Base-by-base conservation (phyloP, 2,113 vertebrate species). In the Cinclus mexicanus region DNA sequence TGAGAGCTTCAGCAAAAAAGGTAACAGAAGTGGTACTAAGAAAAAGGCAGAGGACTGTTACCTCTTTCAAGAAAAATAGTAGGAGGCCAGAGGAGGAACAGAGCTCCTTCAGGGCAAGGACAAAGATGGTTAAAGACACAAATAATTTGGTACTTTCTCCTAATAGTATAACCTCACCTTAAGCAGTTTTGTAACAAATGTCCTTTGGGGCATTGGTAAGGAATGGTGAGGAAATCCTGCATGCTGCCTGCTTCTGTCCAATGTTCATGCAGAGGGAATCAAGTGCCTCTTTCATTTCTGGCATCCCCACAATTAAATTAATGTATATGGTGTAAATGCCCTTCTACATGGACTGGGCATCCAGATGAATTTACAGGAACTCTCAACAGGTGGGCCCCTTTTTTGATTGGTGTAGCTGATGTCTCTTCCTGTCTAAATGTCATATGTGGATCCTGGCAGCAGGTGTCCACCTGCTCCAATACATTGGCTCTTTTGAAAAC, bases 251-350 rank as follows among this genome's bases (percentile, higher is more conserved):
- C 16, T 3, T 55, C 23, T 89, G 13, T 60, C 23, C 41, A 26
- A 0, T 4, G 5, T 47, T 67, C 22, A 8, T 64, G 61, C 0
- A 1, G 35, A 60, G 47, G 46, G 28, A 77, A 50, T 10, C 7
- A 50, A 56, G 35, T 20, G 9, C 17, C 41, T n/a, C 9, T 29
- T 42, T 82, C 9, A 39, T 56, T 64, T 79, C 37, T 44, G 59
- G 68, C 42, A 33, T 57, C 12, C 5, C 18, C 28, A 37, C 31
- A 52, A 33, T 44, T 57, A 74, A 44, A 35, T 49, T 7, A 42
- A 37, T 23, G 25, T 64, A 2, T 42, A 12, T 65, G 22, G 8
- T 61, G 26, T 65, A 65, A 72, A 72, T 33, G 10, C 18, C 33
- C 44, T 65, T 44, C 31, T 28, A 2, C 24, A 14, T 0, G 2